Conservation (phyloP, 1,140 invertebrate species). For the Brachionus sp. region DNA sequence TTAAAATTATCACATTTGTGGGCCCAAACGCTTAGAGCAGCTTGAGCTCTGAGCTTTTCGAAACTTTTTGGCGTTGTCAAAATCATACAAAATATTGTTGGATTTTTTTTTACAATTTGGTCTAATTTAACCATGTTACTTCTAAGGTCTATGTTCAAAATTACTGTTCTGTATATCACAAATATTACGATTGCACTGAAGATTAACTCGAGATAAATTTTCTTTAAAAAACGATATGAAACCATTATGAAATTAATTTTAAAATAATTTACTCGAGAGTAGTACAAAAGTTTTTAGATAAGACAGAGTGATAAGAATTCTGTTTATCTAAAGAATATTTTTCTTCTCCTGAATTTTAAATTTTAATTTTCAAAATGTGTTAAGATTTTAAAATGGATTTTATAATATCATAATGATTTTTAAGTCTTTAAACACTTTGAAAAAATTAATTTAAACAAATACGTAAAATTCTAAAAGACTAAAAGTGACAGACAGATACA, state of each 20-base stretch:
- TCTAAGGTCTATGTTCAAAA: not conserved
- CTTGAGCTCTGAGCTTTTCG: not conserved
- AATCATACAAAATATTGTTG: slow-evolving; percentile 15
- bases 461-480: too few species aligned
- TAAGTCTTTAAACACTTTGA: too few species aligned
- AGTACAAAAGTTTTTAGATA: not conserved
- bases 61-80: not conserved
- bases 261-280: not conserved
- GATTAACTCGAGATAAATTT: not conserved
- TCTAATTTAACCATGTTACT: not conserved
- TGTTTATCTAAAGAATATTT: not conserved
- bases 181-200: not conserved
- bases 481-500: too few species aligned
- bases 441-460: too few species aligned
- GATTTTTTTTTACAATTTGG: not conserved
- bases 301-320: not conserved
- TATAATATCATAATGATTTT: too few species aligned
- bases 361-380: not conserved
- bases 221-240: not conserved
- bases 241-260: not conserved
- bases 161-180: not conserved
- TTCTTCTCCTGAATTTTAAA: not conserved
- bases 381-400: not conserved
- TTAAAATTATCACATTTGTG: slow-evolving; percentile 19
- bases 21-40: not conserved